Percentiles rank a stretch among this genome's conserved stretches.
Evolutionary conservation across 2,113 vertebrate species (phyloP).

Genomic region (Hippoglossus stenolepis): DNA sequence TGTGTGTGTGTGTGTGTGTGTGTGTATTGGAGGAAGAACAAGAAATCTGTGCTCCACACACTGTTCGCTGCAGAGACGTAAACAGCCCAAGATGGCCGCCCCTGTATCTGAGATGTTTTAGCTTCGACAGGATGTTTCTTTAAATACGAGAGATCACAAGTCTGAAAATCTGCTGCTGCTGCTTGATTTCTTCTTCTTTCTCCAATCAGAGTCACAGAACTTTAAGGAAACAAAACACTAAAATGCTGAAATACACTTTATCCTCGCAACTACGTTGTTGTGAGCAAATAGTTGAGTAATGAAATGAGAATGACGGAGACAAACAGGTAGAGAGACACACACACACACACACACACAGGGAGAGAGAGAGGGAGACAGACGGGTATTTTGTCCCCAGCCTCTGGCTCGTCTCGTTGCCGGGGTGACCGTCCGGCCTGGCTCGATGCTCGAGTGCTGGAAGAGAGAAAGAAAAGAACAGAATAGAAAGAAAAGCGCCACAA

Average conservation of each 20-base stretch:
- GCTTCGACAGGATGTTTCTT: too few relatives aligned
- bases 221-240: background rate
- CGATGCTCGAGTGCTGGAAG: conserved; percentile 49
- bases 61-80: too few relatives aligned
- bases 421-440: conserved; percentile 54
- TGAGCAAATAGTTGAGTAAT: background rate
- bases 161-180: too few relatives aligned
- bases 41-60: too few relatives aligned
- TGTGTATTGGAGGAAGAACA: too few relatives aligned
- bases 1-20: too few relatives aligned
- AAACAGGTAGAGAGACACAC: conserved; percentile 33
- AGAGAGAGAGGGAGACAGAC: conserved; percentile 23
- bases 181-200: too few relatives aligned
- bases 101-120: too few relatives aligned
- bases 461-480: conserved; percentile 51
- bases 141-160: too few relatives aligned
- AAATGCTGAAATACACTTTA: too few relatives aligned
- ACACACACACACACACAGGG: conserved; percentile 1
- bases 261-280: too few relatives aligned
- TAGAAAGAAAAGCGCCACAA: conserved; percentile 80
- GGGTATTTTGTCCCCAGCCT: conserved; percentile 35
- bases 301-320: conserved; percentile 5
- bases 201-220: background rate
- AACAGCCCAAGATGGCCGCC: too few relatives aligned
- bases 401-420: conserved; percentile 60